Evolutionary conservation across 1,140 invertebrate genomes (phyloP), one percentile per base, ranked within the genome.

Genomic region (Drosophila triauraria): DNA sequence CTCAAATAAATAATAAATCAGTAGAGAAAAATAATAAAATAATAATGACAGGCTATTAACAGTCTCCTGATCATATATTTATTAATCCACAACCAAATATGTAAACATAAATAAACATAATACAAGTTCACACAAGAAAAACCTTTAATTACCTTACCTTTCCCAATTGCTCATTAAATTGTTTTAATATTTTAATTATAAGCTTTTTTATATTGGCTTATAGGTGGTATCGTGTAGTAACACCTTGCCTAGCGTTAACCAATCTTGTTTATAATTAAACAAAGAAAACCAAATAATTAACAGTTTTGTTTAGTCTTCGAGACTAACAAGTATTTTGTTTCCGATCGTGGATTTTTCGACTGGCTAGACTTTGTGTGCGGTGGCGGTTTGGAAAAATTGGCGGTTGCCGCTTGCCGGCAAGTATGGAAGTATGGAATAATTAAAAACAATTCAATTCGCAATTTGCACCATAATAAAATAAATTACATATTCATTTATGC

Each of bases 401-500:
- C 59, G 68, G 60, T 62, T 54, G 60, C 48, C 57, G 25, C 44
- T 53, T 20, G 50, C 27, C 48, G 48, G 48, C 48, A n/a, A 30
- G 27, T 38, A 32, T 54, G 51, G 42, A 59, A 76, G 57, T 69
- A 71, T 82, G 59, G 62, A 67, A 83, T 68, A 84, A 76, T 62
- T 75, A 67, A 60, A 78, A 81, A 87, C 80, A 88, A 80, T 88
- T 88, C 84, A 88, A 90, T 90, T 91, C 80, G 72, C 86, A 91
- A 90, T 91, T 91, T 90, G 76, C 86, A 85, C 82, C 76, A 88
- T 82, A 85, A 85, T 69, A 80, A 91, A 59, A 78, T 82, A 78
- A 82, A 90, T 83, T 83, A 78, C 60, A 50, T 85, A 91, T 91
- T 90, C 85, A 90, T 90, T 84, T 84, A 90, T 88, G 78, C 81